A percentile compares a stretch with the other conserved stretches of the same genome.
These are phyloP conservation scores for Drosophila chauvacae DNA, from an alignment of 1,140 invertebrate species.

Conservation along the genomic window DNA sequence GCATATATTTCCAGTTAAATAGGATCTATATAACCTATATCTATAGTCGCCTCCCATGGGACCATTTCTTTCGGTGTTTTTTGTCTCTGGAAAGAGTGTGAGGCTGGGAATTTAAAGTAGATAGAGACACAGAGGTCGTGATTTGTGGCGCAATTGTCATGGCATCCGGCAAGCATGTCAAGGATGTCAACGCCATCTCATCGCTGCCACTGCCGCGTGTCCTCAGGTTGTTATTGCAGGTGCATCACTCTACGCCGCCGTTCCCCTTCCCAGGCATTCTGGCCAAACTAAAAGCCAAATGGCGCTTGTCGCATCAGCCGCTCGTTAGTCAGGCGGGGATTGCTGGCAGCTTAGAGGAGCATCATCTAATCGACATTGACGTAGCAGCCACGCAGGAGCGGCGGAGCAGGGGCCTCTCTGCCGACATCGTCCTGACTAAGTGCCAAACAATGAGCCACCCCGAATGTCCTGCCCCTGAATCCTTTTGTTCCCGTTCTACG, in stretches of 20 bases:
- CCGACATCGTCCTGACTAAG: constrained; percentile 65
- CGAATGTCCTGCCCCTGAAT: constrained; percentile 39
- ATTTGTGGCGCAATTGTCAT: constrained; percentile 70
- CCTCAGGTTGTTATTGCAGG: constrained; percentile 45
- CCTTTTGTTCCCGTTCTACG: constrained; percentile 29
- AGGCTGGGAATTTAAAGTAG: constrained; percentile 4
- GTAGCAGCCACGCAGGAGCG: constrained; percentile 40
- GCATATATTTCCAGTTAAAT: not conserved
- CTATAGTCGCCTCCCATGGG: too few relatives aligned
- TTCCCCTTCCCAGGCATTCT: constrained; percentile 15
- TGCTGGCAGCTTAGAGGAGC: constrained; percentile 51
- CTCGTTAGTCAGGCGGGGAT: constrained; percentile 61
- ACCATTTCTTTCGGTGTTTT: constrained; percentile 8
- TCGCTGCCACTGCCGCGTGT: constrained; percentile 18
- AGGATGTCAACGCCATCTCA: constrained; percentile 66
- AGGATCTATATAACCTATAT: too few relatives aligned
- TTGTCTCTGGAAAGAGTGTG: constrained; percentile 1
- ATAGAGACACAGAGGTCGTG: constrained; percentile 34
- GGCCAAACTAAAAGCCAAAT: constrained; percentile 72
- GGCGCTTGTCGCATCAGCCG: constrained; percentile 76
- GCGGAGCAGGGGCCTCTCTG: constrained; percentile 15
- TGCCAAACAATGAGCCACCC: constrained; percentile 74
- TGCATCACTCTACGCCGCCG: constrained; percentile 21
- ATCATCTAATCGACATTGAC: constrained; percentile 78
- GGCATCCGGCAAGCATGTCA: constrained; percentile 74